Percentiles rank a stretch among this genome's conserved stretches.
Conservation (phyloP, 2,113 vertebrate genomes). For the Passer montanus region DNA sequence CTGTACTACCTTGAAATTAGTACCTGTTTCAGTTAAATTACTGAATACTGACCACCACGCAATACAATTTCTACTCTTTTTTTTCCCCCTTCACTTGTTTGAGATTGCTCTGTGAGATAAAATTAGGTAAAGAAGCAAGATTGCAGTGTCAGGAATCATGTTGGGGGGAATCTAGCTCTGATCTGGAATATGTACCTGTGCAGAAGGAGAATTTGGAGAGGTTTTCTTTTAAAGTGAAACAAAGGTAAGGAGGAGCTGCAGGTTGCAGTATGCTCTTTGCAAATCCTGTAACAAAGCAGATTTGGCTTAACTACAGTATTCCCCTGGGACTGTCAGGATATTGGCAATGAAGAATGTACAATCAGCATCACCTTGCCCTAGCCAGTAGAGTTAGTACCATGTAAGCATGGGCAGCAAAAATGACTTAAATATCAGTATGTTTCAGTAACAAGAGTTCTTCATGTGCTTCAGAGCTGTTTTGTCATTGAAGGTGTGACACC, state of each 20-base stretch:
- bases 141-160: background rate
- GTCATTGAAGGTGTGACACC: background rate
- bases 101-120: background rate
- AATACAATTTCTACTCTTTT: slow-evolving; percentile 39
- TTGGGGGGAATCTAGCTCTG: background rate
- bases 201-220: background rate
- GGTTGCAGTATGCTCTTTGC: background rate
- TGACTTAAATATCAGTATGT: background rate
- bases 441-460: background rate
- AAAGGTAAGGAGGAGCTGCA: background rate
- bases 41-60: slow-evolving; percentile 45
- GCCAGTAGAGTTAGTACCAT: background rate
- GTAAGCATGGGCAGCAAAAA: background rate
- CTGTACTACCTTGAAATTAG: slow-evolving; percentile 53
- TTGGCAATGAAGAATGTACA: background rate
- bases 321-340: background rate
- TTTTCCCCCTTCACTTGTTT: background rate
- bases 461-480: background rate
- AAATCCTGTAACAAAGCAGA: background rate
- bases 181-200: background rate
- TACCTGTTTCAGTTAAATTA: slow-evolving; percentile 63
- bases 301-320: background rate
- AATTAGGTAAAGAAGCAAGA: background rate
- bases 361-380: background rate
- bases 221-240: background rate